Base-by-base conservation (phyloP, 2,888 invertebrate genomes). In the Dorcus parallelipipedus region DNA sequence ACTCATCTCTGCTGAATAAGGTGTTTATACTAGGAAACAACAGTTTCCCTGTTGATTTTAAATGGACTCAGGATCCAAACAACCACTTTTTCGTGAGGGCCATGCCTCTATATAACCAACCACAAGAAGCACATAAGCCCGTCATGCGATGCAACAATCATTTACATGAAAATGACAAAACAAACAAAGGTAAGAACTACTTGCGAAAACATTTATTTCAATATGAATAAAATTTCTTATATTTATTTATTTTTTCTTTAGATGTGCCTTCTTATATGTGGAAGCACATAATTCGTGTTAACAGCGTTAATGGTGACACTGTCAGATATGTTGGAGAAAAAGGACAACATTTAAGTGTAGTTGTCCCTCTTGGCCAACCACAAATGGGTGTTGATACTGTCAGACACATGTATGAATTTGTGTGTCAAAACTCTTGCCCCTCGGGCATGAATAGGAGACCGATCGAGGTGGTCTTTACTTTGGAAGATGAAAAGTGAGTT, bases 391-490 rank as follows among this genome's bases (percentile, higher is more conserved):
- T 81, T 0, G 79, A 82, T 26, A 81, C 80, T 69, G 82, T 84
- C 0, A 81, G 83, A 0, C 84, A 89, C 69, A 83, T 88, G 2
- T 91, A 86, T 73, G 81, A 84, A 70, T 91, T 92, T 71, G 83
- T 85, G 54, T 93, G 93, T 77, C 89, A 90, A 73, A 90, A 88
- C 61, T 89, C 89, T 9, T 93, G 93, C 73, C 82, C 84, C 0
- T 84, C 86, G 0, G 91, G 92, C 0, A 89, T 92, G 78, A 91
- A 91, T 71, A 74, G 93, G 0, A 81, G 90, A 4, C 82, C 87
- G 0, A 85, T 90, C 0, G 86, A 87, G 51, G 79, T 91, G 0
- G 78, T 90, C 1, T 90, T 90, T 71, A 88, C 88, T 0, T 71
- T 91, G 9, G 90, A 90, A 68, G 80, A 84, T 65, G 56, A 60